Conservation (phyloP, 2,797 vertebrate genomes). For the Malurus leucopterus region DNA sequence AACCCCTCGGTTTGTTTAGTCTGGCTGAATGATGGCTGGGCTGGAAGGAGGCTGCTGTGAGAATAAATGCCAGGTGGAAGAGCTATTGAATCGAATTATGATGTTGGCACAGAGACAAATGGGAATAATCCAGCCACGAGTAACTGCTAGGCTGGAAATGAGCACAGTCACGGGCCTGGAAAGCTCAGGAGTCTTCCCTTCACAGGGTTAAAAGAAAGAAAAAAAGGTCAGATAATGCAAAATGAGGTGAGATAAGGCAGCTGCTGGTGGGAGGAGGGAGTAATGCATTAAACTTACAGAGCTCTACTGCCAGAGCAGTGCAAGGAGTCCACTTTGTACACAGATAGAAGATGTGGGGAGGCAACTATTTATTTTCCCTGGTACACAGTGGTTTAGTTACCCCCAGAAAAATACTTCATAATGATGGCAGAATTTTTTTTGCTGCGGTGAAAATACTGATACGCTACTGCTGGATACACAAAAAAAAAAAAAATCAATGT, state of each 20-base stretch:
- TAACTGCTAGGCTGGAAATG: neutral
- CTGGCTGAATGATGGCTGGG: neutral
- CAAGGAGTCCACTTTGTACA: neutral
- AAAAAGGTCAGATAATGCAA: neutral
- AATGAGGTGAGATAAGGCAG: neutral
- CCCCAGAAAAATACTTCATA: slow-evolving; percentile 31
- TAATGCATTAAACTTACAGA: neutral
- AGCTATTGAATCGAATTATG: slow-evolving; percentile 16
- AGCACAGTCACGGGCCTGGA: neutral
- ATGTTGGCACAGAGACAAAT: neutral
- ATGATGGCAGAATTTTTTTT: slow-evolving; percentile 4
- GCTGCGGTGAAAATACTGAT: slow-evolving; percentile 37
- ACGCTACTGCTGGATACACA: neutral
- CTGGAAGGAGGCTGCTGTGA: slow-evolving; percentile 2
- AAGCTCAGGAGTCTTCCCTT: neutral
- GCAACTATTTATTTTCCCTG: neutral
- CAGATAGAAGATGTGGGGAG: neutral
- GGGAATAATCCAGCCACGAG: neutral
- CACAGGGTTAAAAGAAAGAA: neutral
- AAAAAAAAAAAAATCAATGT: slow-evolving; percentile 7
- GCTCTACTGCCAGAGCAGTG: neutral
- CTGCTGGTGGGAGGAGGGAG: neutral
- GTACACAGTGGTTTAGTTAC: neutral
- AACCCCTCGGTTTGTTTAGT: neutral
- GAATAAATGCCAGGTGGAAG: slow-evolving; percentile 35